Conservation (phyloP, 1,140 invertebrate genomes). For the Matsumurasca onukii region DNA sequence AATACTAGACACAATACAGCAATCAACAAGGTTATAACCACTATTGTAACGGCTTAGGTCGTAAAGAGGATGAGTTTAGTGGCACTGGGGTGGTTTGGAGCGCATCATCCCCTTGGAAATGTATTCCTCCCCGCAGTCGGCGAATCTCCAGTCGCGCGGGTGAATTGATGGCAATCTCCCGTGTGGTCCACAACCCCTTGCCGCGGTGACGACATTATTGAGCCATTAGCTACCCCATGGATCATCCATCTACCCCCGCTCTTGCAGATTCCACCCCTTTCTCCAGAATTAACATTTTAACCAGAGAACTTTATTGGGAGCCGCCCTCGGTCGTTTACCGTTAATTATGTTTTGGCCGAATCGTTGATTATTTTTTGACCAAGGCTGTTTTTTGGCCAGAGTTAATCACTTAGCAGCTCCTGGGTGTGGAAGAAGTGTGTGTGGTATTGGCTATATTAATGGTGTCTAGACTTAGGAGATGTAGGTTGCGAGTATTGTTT, state of each 20-base stretch:
- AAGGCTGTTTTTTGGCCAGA: background rate
- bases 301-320: background rate
- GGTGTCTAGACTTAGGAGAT: too few relatives aligned
- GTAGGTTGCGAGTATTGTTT: too few relatives aligned
- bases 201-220: background rate
- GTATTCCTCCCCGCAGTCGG: background rate
- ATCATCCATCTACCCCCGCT: background rate
- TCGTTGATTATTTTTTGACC: background rate
- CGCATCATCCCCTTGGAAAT: background rate
- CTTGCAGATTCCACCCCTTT: background rate
- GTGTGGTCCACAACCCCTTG: background rate
- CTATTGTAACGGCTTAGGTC: background rate
- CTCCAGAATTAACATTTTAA: background rate
- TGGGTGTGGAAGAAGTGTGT: background rate
- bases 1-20: background rate
- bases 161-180: background rate
- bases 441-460: background rate
- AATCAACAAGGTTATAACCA: background rate
- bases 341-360: background rate
- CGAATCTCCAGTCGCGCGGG: background rate
- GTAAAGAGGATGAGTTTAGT: background rate
- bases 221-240: background rate
- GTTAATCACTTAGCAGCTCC: background rate
- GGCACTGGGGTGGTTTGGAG: background rate
- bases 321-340: background rate